phyloP scores from a whole-genome alignment of 2,888 invertebrate genomes.

The Hyposoter dolosus region DNA sequence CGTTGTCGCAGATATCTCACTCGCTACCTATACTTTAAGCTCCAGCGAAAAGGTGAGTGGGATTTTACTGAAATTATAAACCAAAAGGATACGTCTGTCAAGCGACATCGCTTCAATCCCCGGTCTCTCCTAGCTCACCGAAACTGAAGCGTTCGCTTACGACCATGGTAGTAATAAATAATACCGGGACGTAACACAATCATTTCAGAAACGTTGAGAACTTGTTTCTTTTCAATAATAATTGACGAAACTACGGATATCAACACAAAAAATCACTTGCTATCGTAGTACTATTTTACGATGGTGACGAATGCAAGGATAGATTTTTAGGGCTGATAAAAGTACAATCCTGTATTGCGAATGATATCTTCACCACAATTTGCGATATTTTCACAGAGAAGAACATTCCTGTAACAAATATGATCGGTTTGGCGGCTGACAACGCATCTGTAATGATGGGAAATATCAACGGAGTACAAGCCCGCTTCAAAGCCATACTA shows the following conservation, averaged over 20 bases:
- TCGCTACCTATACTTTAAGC: too few relatives aligned
- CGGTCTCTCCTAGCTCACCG: too few relatives aligned
- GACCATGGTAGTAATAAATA: too few relatives aligned
- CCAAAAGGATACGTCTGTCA: too few relatives aligned
- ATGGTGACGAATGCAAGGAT: neutral
- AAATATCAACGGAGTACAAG: slow-evolving; percentile 44
- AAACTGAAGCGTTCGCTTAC: too few relatives aligned
- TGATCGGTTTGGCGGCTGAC: slow-evolving; percentile 61
- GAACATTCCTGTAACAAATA: slow-evolving; percentile 58
- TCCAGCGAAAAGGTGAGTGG: too few relatives aligned
- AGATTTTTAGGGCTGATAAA: slow-evolving; percentile 38
- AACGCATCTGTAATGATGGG: slow-evolving; percentile 61
- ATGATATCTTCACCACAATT: slow-evolving; percentile 53
- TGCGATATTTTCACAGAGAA: slow-evolving; percentile 33
- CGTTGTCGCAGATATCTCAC: too few relatives aligned
- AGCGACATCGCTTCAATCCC: too few relatives aligned
- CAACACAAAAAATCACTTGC: slow-evolving; percentile 15
- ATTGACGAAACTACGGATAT: slow-evolving; percentile 11
- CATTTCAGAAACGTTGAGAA: neutral
- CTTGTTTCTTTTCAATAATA: neutral
- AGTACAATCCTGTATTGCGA: slow-evolving; percentile 36
- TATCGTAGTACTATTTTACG: slow-evolving; percentile 10
- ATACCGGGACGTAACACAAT: too few relatives aligned
- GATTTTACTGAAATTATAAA: too few relatives aligned
- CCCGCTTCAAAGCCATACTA: slow-evolving; percentile 38